Percentiles rank a stretch among this genome's conserved stretches.
Conservation (phyloP, 2,888 invertebrate genomes). For the Acholoe squamosa region DNA sequence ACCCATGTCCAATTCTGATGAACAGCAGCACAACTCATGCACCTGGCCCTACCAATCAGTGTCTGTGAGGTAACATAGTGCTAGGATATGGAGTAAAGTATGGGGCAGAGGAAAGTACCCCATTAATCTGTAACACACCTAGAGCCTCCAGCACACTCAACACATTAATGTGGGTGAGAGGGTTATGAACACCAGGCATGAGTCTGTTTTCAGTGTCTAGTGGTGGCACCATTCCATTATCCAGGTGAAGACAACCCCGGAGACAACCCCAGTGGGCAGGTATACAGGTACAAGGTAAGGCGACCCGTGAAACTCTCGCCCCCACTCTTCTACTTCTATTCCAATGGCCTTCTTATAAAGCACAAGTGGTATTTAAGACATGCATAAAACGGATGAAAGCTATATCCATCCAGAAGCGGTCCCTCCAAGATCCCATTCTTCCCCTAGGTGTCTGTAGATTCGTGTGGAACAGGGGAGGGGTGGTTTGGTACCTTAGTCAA, state of each 20-base stretch:
- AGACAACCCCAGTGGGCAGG: not conserved
- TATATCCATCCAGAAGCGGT: not conserved
- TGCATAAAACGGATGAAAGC: conserved; percentile 31
- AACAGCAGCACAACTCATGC: no score
- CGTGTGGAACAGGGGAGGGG: not conserved
- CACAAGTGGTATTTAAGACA: conserved; percentile 4
- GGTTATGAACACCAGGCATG: no score
- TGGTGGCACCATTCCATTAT: conserved; percentile 31
- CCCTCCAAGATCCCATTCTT: no score
- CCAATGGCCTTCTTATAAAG: not conserved
- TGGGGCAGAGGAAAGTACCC: no score
- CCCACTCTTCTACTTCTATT: not conserved
- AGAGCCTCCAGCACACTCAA: no score
- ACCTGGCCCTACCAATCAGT: no score
- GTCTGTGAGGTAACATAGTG: no score
- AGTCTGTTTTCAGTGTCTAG: not conserved
- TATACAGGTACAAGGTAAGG: not conserved
- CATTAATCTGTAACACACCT: no score
- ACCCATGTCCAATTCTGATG: no score
- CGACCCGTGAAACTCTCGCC: not conserved
- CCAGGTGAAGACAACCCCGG: not conserved
- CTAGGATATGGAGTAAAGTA: no score
- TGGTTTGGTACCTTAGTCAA: conserved; percentile 2
- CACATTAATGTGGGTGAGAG: no score
- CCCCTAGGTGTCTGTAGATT: not conserved